Percentiles rank a stretch among this genome's conserved stretches.
Conservation (phyloP, 2,888 invertebrate species). For the Lepas anatifera region DNA sequence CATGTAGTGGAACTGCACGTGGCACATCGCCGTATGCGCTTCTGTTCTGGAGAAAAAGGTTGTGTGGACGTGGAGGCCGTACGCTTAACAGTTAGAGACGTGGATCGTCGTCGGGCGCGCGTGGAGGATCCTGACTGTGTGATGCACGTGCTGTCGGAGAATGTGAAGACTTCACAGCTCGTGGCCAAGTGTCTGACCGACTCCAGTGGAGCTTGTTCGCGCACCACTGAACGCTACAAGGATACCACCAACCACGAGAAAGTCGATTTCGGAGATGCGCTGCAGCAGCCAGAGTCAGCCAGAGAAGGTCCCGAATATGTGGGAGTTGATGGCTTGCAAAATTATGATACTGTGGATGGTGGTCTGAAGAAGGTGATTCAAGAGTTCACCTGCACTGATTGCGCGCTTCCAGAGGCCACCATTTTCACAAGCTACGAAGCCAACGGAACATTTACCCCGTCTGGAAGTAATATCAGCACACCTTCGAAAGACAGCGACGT, state of each 20-base stretch:
- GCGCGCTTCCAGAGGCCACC: too few relatives aligned
- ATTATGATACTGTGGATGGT: background rate
- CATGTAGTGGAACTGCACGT: conserved; percentile 4
- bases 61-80: background rate
- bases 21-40: background rate
- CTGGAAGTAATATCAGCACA: too few relatives aligned
- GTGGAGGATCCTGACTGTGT: background rate
- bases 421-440: too few relatives aligned
- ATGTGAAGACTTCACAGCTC: background rate
- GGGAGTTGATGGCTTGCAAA: background rate
- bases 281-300: background rate
- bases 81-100: background rate
- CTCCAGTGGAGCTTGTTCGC: background rate
- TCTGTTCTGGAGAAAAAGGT: background rate
- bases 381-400: background rate
- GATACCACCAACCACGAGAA: background rate
- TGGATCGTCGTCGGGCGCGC: background rate
- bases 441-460: too few relatives aligned
- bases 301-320: background rate
- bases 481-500: too few relatives aligned
- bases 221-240: background rate
- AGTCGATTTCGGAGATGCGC: background rate
- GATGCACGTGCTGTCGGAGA: conserved; percentile 1
- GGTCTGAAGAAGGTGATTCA: background rate
- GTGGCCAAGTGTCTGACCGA: background rate